Evolutionary conservation across 2,888 invertebrate species (phyloP).

Genomic region (Pharmacophagus antenor): DNA sequence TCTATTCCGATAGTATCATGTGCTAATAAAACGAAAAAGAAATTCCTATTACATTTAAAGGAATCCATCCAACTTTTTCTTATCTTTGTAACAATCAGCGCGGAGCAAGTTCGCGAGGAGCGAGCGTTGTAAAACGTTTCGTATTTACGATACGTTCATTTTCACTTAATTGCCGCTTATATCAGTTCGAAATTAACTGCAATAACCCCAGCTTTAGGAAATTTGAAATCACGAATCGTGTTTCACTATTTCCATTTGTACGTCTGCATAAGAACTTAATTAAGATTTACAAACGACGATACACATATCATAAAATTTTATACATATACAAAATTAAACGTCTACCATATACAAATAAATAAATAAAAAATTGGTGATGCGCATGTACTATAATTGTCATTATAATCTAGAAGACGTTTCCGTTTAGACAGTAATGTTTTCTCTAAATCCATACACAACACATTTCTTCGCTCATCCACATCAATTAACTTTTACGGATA

Average conservation of each 20-base stretch:
- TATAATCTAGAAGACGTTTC: too few species aligned
- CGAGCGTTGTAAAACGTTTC: slow-evolving; percentile 56
- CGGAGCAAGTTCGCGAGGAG: slow-evolving; percentile 37
- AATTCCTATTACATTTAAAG: slow-evolving; percentile 6
- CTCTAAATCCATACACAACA: too few species aligned
- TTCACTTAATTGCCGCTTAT: slow-evolving; percentile 49
- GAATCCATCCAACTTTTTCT: slow-evolving; percentile 46
- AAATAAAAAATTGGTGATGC: too few species aligned
- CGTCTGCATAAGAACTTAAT: background rate
- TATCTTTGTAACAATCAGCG: slow-evolving; percentile 49
- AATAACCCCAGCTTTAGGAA: slow-evolving; percentile 14
- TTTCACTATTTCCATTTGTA: background rate
- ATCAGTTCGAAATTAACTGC: slow-evolving; percentile 26
- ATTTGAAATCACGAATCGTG: background rate
- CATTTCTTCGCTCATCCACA: too few species aligned
- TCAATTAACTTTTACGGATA: too few species aligned
- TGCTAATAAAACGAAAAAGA: slow-evolving; percentile 1
- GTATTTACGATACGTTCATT: slow-evolving; percentile 60
- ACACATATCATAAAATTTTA: background rate
- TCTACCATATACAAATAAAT: too few species aligned
- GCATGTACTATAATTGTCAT: too few species aligned
- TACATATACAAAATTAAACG: too few species aligned
- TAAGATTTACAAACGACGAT: background rate
- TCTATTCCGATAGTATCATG: background rate
- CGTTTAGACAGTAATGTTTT: too few species aligned